Conservation (phyloP, 2,888 invertebrate species). For the Blera fallax region DNA sequence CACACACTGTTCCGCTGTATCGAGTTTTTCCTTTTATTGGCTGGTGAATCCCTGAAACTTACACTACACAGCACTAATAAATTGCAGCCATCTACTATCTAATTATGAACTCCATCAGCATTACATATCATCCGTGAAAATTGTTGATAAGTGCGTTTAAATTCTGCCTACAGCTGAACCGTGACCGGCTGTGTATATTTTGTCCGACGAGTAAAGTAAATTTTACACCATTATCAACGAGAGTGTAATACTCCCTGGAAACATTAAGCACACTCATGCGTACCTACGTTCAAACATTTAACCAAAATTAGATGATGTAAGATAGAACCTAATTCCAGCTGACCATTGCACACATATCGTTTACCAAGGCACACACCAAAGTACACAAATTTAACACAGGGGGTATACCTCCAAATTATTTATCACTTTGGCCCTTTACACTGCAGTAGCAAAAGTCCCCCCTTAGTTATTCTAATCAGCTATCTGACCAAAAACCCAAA, state of each 20-base stretch:
- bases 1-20: no score
- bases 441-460: not conserved
- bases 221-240: not conserved
- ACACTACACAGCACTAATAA: not conserved
- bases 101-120: not conserved
- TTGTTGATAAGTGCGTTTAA: not conserved
- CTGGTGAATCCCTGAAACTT: no score
- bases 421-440: not conserved
- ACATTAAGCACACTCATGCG: not conserved
- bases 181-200: not conserved
- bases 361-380: conserved; percentile 5
- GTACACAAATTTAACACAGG: not conserved
- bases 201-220: not conserved
- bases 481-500: not conserved
- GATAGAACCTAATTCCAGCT: not conserved
- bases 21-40: no score
- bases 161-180: not conserved
- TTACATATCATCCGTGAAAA: not conserved
- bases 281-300: not conserved
- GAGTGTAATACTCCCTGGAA: not conserved
- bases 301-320: conserved; percentile 1
- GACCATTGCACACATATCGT: not conserved
- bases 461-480: conserved; percentile 15
- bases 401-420: conserved; percentile 16
- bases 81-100: not conserved